Percentiles rank a stretch among this genome's conserved stretches.
These are phyloP conservation scores for Aurelia aurita DNA, from an alignment of 30 jellyfish, hydroid and myxozoan genomes.

Conservation along the genomic window DNA sequence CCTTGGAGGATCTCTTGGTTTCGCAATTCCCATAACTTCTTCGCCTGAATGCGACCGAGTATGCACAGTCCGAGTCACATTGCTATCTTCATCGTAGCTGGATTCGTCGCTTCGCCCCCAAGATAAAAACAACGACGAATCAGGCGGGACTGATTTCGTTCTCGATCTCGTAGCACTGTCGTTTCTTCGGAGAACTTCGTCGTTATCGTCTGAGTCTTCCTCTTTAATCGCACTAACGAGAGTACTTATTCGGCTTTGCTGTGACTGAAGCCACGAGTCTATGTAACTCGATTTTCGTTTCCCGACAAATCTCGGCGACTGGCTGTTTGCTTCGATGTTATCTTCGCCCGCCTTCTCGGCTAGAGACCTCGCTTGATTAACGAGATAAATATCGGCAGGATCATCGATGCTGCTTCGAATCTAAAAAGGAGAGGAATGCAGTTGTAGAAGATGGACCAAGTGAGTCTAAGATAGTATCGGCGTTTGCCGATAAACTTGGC, in stretches of 20 bases:
- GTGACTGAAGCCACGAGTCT: slow-evolving; percentile 85
- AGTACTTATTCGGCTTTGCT: slow-evolving; percentile 74
- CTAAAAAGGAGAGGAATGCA: no score
- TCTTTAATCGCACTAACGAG: slow-evolving; percentile 85
- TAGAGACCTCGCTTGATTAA: not conserved
- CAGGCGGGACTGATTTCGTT: slow-evolving; percentile 48
- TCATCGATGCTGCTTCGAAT: slow-evolving; percentile 2
- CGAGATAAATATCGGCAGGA: not conserved
- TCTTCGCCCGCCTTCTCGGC: not conserved
- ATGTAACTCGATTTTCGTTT: slow-evolving; percentile 70
- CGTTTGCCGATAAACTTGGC: no score
- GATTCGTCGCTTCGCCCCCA: slow-evolving; percentile 56
- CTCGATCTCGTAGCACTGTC: slow-evolving; percentile 11
- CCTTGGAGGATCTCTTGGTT: slow-evolving; percentile 12
- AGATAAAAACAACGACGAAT: slow-evolving; percentile 20
- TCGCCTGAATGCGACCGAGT: slow-evolving; percentile 61
- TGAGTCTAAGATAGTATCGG: no score
- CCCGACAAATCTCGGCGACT: slow-evolving; percentile 40
- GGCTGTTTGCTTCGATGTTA: slow-evolving; percentile 1
- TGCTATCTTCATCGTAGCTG: slow-evolving; percentile 1
- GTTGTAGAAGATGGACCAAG: no score
- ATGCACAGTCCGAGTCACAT: slow-evolving; percentile 16
- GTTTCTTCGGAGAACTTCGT: not conserved
- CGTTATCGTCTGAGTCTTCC: slow-evolving; percentile 73
- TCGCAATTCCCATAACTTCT: slow-evolving; percentile 43